Conservation (phyloP, 2,113 vertebrate genomes). For the Pteronura brasiliensis region DNA sequence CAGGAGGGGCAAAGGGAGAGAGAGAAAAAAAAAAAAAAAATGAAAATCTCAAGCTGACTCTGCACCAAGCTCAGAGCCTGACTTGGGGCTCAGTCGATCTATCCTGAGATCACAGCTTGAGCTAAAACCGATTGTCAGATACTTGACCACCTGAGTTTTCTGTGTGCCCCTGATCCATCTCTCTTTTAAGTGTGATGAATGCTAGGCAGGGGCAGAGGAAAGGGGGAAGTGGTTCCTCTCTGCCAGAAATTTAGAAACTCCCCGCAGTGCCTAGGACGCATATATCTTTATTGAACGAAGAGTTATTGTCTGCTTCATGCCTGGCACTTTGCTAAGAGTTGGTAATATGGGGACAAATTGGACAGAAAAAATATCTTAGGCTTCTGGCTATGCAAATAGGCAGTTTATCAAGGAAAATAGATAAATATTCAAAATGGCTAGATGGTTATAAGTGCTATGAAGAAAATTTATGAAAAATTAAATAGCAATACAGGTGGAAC, state of each 20-base stretch:
- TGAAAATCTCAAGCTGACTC: background rate
- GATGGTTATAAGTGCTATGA: background rate
- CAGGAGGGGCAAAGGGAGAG: background rate
- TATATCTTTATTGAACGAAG: background rate
- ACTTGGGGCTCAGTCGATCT: background rate
- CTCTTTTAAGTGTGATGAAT: background rate
- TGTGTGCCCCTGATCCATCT: background rate
- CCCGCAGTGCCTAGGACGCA: rapidly evolving
- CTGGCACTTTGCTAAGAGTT: background rate
- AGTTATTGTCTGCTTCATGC: background rate
- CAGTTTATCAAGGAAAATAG: background rate
- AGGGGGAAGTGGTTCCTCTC: background rate
- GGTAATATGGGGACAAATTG: background rate
- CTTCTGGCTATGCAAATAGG: background rate
- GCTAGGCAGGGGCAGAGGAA: background rate
- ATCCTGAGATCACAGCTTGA: background rate
- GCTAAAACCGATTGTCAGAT: background rate
- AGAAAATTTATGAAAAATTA: background rate
- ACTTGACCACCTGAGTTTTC: background rate
- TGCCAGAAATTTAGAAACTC: background rate
- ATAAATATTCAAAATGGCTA: background rate
- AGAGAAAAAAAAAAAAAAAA: background rate
- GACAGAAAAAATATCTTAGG: background rate
- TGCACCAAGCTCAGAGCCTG: background rate
- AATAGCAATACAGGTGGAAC: background rate